Base-by-base conservation (phyloP, 2,797 vertebrate genomes). In the Anguilla anguilla region DNA sequence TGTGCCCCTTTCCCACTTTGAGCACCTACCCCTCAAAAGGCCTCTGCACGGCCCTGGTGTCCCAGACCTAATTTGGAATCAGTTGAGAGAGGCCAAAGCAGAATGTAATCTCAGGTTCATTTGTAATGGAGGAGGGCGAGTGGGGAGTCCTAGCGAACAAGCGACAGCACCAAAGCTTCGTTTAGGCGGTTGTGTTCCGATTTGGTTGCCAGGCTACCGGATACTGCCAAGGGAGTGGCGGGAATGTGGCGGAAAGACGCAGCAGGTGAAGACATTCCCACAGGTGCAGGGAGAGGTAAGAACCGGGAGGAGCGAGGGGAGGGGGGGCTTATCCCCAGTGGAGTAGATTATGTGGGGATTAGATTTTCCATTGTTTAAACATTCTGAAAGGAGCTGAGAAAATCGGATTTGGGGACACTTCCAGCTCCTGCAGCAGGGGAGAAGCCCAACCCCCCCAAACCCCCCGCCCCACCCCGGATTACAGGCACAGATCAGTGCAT, bases 291-390 rank as follows among this genome's bases (percentile, higher is more conserved):
- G 59, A 55, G 51, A n/a, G 51, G 49, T 15, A 22, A 46, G 25
- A 39, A 25, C 55, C 4, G 22, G 22, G 22, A 46, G 7, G 81
- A 64, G 31, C 0, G 19, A 81, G 28, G 74, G 59, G 22, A 35
- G 55, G 7, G 7, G 59, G 28, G 57, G 25, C 11, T 87, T 59
- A 87, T 46, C 49, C 9, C n/a, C 86, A 51, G 46, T 17, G 46
- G 81, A 83, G 35, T 35, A 22, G 74, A 79, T 79, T 79, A 79
- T 22, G 35, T 46, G 39, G 86, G 86, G 64, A 53, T 87, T 87
- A 69, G 49, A 87, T 69, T 55, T 69, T 81, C 86, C 28, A 67
- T 82, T 83, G 86, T 67, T 83, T 87, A 83, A 83, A 67, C 28
- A 46, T 22, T 22, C 11, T 19, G 7, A 46, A 79, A 79, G 74